These are phyloP conservation scores for Pectinophora gossypiella DNA, from an alignment of 1,140 invertebrate species.

Conservation along the genomic window DNA sequence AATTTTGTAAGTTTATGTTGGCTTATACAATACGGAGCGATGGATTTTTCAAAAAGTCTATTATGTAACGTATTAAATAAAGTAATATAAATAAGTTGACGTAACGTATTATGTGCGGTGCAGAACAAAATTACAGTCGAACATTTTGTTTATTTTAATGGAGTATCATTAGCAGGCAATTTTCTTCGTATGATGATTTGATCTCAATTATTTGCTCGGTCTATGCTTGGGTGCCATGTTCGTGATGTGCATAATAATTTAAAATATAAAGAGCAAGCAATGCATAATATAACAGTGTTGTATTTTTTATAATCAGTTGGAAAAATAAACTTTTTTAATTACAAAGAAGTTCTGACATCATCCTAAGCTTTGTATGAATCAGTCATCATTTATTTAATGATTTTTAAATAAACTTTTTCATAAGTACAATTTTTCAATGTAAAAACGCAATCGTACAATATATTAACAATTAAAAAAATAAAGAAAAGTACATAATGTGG, in stretches of 20 bases:
- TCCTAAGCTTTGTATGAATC: no score
- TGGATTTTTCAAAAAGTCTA: conserved; percentile 19
- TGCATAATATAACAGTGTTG: conserved; percentile 36
- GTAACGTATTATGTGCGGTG: conserved; percentile 35
- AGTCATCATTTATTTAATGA: no score
- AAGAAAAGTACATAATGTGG: no score
- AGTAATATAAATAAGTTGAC: conserved; percentile 47
- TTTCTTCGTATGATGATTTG: conserved; percentile 53
- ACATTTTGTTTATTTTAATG: conserved; percentile 20
- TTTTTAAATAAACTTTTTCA: no score
- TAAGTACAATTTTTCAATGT: no score
- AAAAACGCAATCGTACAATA: no score
- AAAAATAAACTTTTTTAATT: no score
- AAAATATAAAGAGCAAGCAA: conserved; percentile 23
- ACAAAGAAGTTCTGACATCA: no score
- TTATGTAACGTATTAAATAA: conserved; percentile 39
- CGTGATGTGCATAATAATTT: conserved; percentile 51
- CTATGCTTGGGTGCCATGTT: conserved; percentile 59
- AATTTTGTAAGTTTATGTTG: conserved; percentile 51
- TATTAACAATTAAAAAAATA: no score
- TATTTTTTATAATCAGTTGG: conserved; percentile 14
- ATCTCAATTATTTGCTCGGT: conserved; percentile 58
- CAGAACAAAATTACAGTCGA: conserved; percentile 59
- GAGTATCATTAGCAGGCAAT: conserved; percentile 60
- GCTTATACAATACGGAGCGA: conserved; percentile 40